A percentile compares a stretch with the other conserved stretches of the same genome.
Conservation (phyloP, 2,113 vertebrate species). For the Alligator sinensis region DNA sequence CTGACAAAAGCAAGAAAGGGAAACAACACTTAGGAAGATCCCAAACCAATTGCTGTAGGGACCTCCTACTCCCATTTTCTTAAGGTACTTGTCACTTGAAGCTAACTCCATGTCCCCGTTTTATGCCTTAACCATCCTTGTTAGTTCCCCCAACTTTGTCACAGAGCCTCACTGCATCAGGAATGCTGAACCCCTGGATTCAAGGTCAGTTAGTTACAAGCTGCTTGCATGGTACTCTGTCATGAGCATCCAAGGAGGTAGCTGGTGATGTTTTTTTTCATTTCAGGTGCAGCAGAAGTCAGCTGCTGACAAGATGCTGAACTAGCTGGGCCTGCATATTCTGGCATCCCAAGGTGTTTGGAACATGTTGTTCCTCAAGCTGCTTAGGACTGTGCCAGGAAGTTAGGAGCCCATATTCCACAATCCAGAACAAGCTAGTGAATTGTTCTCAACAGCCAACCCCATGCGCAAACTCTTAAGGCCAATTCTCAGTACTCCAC, state of each 20-base stretch:
- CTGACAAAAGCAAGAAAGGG: constrained; percentile 55
- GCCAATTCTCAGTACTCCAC: background rate
- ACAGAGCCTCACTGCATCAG: background rate
- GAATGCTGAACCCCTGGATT: background rate
- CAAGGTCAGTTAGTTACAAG: background rate
- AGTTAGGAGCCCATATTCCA: background rate
- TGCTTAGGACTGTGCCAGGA: background rate
- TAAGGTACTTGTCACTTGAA: no score
- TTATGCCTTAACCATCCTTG: background rate
- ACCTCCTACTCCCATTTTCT: no score
- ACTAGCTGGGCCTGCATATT: background rate
- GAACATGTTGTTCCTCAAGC: background rate
- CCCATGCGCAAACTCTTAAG: background rate
- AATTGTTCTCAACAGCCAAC: background rate
- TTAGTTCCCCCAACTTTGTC: no score
- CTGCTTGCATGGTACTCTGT: no score
- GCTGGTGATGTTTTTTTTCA: background rate
- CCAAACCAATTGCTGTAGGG: background rate
- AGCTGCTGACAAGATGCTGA: background rate
- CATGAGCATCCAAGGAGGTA: no score
- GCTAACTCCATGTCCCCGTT: background rate
- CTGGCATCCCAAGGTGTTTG: background rate
- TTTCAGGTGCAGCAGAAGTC: background rate
- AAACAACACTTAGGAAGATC: background rate
- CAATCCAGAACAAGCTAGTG: fast-evolving